Base-by-base conservation (phyloP, 2,113 vertebrate genomes). In the Ellobius talpinus region DNA sequence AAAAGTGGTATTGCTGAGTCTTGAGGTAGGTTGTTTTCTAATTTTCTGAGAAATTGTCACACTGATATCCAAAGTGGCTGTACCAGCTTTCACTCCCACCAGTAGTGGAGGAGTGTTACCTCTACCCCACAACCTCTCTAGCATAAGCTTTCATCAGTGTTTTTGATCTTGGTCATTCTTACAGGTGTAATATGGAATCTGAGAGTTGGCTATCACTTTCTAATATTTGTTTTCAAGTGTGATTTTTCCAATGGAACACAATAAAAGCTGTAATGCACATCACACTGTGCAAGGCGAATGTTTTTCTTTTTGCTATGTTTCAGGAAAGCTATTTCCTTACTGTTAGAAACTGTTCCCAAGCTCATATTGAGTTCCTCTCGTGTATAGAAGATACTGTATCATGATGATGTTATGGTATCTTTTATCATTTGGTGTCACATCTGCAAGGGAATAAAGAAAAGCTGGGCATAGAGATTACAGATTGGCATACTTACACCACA, bases 191-290 rank as follows among this genome's bases (percentile, higher is more conserved):
- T 19, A 58, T 21, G 19, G 58, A 58, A 21, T 58, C 19, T 58
- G 19, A 58, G 55, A 58, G 19, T 58, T 6, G 7, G 19, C 63
- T 65, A 65, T 65, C 24, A 26, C 21, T 65, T 65, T 26, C 24
- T 65, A 42, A 33, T 91, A 66, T 61, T 97, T 92, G 16, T 87
- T 94, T 96, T 94, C 74, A 79, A 73, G 13, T 39, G 55, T 21
- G 29, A 65, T 90, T 84, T 29, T 85, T 95, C 79, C n/a, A 50
- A 8, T 68, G 17, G 73, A 33, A 47, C 92, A 3, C 4, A 87
- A 50, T 90, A 50, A 86, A 52, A 84, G 73, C 31, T 87, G 47
- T 87, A 70, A 50, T 72, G 24, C 0, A 55, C 3, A 65, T 94
- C n/a, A 29, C 85, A 21, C 74, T 73, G 4, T 87, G 13, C n/a